Evolutionary conservation across 2,888 invertebrate species (phyloP), one percentile per base, ranked within the genome.

Genomic region (Lingula anatina): DNA sequence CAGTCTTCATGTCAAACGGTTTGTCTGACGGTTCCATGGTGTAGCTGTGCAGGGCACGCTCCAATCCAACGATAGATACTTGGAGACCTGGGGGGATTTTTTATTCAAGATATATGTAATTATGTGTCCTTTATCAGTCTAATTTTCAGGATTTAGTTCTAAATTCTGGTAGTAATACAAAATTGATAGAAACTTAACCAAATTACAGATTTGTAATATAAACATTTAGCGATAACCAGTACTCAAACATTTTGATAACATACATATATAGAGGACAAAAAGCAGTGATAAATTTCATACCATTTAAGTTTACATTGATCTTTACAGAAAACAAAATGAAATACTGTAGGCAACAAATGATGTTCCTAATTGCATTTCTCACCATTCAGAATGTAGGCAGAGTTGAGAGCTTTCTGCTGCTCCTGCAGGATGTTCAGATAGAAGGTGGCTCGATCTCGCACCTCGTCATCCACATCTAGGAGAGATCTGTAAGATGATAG

Each of bases 381-480:
- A 73, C 76, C 71, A 65, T 75, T 76, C 28, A 76, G 68, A 51
- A 76, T 75, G 62, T 71, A 76, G 23, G 71, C 70, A 39, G 75
- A 73, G 59, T 71, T 75, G 25, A 76, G 62, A 23, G 71, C 67
- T 50, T 71, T 70, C 62, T 76, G 75, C 49, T 66, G 63, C 53
- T 75, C 67, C 46, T 66, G 62, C 24, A 99, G 80, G 56, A 99
- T 86, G 36, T 86, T 85, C 67, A 90, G 87, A 79, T 95, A 99
- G 76, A 94, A 96, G 0, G 97, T 93, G 9, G 99, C 97, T 38
- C 99, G 83, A 78, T 99, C 99, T 28, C 99, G 83, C 0, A 99
- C 96, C 80, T 99, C 99, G 77, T 99, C 99, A 73, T 99, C 99
- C 0, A 90, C 88, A 73, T 99, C 99, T 81, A 97, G 83, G 38